These are phyloP conservation scores for Nycteola revayana DNA, from an alignment of 2,888 invertebrate species.

Conservation along the genomic window DNA sequence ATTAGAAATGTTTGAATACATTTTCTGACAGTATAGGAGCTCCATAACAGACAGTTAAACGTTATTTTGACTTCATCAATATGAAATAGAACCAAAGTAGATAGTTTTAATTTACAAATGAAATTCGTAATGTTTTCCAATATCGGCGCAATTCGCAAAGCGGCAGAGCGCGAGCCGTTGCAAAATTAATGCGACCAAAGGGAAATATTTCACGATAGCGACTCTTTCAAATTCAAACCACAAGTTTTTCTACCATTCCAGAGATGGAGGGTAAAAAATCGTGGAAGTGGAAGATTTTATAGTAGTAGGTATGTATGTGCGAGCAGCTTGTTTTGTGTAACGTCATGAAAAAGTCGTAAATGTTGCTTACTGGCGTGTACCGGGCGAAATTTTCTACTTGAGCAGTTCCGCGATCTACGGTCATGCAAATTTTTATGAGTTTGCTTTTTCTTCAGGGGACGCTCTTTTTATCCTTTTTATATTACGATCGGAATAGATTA, in stretches of 20 bases:
- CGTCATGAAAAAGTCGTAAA: constrained; percentile 74
- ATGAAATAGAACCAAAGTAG: no score
- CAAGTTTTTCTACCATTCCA: constrained; percentile 30
- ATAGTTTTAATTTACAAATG: constrained; percentile 33
- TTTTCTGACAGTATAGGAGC: no score
- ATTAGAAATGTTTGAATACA: no score
- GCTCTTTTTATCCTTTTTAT: no score
- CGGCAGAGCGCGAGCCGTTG: constrained; percentile 25
- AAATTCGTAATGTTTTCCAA: constrained; percentile 38
- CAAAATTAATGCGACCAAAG: constrained; percentile 39
- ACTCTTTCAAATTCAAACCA: constrained; percentile 25
- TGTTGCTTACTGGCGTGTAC: constrained; percentile 62
- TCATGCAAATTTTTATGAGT: constrained; percentile 69
- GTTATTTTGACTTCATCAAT: no score
- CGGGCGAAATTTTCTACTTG: constrained; percentile 66
- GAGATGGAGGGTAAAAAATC: constrained; percentile 38
- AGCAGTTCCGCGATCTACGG: constrained; percentile 55
- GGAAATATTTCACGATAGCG: constrained; percentile 36
- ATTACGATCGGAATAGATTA: no score
- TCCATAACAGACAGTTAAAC: no score
- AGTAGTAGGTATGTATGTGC: constrained; percentile 41
- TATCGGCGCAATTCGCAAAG: constrained; percentile 31
- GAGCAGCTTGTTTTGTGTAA: constrained; percentile 55
- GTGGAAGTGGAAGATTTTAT: constrained; percentile 55
- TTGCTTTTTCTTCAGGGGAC: constrained; percentile 40